Percentiles rank a stretch among this genome's conserved stretches.
These are phyloP conservation scores for Orthonevra nobilis DNA, from an alignment of 2,888 invertebrate species.

Conservation along the genomic window DNA sequence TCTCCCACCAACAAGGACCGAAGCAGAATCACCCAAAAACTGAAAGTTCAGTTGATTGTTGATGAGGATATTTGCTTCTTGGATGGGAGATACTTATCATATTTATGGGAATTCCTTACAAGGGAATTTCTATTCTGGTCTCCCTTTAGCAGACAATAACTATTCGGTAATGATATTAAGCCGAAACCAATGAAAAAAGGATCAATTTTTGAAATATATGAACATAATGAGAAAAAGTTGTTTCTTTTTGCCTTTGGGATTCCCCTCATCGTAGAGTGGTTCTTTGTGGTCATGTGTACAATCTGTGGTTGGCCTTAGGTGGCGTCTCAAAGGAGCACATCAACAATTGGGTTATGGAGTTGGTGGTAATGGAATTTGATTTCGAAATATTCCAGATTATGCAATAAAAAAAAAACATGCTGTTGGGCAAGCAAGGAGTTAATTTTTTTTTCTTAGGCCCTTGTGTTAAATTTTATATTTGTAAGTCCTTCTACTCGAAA, in stretches of 20 bases:
- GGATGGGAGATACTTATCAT: constrained; percentile 59
- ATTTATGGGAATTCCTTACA: constrained; percentile 61
- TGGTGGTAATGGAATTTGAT: constrained; percentile 26
- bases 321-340: constrained; percentile 2
- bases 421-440: no score
- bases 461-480: no score
- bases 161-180: constrained; percentile 53
- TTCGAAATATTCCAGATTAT: no score
- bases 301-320: constrained; percentile 6
- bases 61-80: constrained; percentile 13
- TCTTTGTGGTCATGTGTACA: constrained; percentile 52
- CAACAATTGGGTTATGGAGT: constrained; percentile 38
- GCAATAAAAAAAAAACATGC: no score
- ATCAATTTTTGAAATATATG: constrained; percentile 54
- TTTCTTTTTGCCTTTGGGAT: constrained; percentile 17
- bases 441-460: no score
- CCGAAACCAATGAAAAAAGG: constrained; percentile 63
- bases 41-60: constrained; percentile 59
- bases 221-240: constrained; percentile 51
- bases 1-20: no score
- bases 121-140: constrained; percentile 24
- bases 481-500: no score
- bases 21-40: constrained; percentile 31
- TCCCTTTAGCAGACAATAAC: constrained; percentile 52
- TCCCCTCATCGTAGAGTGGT: not conserved